Evolutionary conservation across 2,888 invertebrate genomes (phyloP).

Genomic region (Eustalomyia histrio): DNA sequence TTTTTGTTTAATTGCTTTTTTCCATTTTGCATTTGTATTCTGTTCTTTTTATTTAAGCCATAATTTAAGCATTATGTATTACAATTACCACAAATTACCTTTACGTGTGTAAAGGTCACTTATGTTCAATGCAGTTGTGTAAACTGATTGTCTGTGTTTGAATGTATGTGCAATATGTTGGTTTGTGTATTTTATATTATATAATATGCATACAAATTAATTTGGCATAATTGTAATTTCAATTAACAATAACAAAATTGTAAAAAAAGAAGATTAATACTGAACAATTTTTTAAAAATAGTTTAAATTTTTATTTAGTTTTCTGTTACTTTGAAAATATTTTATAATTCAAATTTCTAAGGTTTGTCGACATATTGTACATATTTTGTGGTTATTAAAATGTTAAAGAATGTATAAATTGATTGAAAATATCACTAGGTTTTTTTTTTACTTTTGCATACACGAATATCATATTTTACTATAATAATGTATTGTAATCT

Average conservation of each 20-base stretch:
- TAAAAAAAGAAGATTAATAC: neutral
- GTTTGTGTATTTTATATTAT: constrained; percentile 15
- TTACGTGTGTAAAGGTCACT: constrained; percentile 46
- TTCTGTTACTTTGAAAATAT: too few species aligned
- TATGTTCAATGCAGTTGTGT: constrained; percentile 11
- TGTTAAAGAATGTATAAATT: too few species aligned
- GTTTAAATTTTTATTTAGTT: neutral
- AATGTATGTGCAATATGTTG: neutral
- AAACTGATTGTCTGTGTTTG: neutral
- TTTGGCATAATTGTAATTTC: constrained; percentile 49
- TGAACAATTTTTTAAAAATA: neutral
- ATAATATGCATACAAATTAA: constrained; percentile 36
- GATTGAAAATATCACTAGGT: too few species aligned
- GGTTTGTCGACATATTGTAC: too few species aligned
- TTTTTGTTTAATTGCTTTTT: constrained; percentile 10
- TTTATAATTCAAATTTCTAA: too few species aligned
- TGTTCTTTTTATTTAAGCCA: constrained; percentile 29
- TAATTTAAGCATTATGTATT: constrained; percentile 51
- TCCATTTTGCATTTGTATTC: neutral
- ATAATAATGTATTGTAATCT: too few species aligned
- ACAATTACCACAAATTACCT: constrained; percentile 55
- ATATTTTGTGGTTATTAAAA: too few species aligned
- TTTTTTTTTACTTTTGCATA: too few species aligned
- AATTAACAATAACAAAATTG: constrained; percentile 38
- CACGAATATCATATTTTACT: too few species aligned